Evolutionary conservation across 2,797 vertebrate species (phyloP).

Genomic region (Eospalax fontanierii): DNA sequence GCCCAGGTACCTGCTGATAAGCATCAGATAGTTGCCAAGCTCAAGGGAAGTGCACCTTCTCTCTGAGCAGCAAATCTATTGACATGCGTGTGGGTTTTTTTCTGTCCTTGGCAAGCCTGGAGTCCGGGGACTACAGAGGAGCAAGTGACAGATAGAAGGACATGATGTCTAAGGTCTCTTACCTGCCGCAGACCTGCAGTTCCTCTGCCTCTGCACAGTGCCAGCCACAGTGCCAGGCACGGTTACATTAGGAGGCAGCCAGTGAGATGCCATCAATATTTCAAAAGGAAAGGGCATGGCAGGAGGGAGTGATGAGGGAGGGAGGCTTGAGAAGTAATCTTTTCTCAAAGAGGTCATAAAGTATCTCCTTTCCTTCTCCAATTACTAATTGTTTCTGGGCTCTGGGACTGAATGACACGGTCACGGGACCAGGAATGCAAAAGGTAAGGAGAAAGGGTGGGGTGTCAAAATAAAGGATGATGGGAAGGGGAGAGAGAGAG

Average conservation of each 20-base stretch:
- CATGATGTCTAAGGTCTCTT: slow-evolving; percentile 69
- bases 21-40: slow-evolving; percentile 30
- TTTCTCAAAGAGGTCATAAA: slow-evolving; percentile 74
- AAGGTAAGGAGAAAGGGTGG: not conserved
- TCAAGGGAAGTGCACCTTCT: not conserved
- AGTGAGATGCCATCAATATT: slow-evolving; percentile 66
- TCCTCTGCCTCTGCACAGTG: slow-evolving; percentile 1
- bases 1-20: not conserved
- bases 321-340: slow-evolving; percentile 64
- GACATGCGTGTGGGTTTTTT: not conserved
- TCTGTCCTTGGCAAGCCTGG: slow-evolving; percentile 62
- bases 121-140: not conserved
- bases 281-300: slow-evolving; percentile 32
- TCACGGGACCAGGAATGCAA: not conserved
- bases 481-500: not conserved
- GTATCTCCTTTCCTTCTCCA: slow-evolving; percentile 86
- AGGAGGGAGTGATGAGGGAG: not conserved
- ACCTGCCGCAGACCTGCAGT: slow-evolving; percentile 86
- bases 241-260: not conserved
- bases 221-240: slow-evolving; percentile 49
- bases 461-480: not conserved
- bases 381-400: slow-evolving; percentile 77
- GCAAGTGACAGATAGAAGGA: not conserved
- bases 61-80: not conserved
- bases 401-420: not conserved